Base-by-base conservation (phyloP, 2,113 vertebrate species). In the Vimba vimba region DNA sequence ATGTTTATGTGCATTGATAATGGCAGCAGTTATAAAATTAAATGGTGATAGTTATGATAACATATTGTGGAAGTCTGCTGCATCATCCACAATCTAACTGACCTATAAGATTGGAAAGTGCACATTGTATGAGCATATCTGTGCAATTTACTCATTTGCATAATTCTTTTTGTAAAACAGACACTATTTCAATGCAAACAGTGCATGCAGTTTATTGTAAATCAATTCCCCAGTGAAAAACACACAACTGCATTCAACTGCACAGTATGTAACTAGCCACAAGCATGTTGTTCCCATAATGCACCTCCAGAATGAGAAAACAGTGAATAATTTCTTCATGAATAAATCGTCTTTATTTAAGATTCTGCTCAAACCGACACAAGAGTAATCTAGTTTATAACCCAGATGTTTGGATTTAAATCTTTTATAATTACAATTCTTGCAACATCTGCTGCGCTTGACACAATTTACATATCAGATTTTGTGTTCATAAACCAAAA, bases 241-340 rank as follows among this genome's bases (percentile, higher is more conserved):
- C 76, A 36, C 27, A 57, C 52, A 55, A 11, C 9, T 78, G 76
- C 9, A 30, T 66, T 17, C 64, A 17, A n/a, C 25, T 1, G 7
- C 64, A 68, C 15, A 68, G 25, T 64, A 64, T 64, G 25, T 64
- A 66, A 27, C 2, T 0, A 27, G 13, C 64, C 39, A 55, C 47
- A 45, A 68, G 71, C 60, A 77, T 39, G 27, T 43, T 64, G 12
- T 25, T n/a, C 47, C 62, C 15, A 17, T 52, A 52, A 52, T 5
- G 11, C 45, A 47, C 45, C 45, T 50, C 11, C 47, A 50, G 47
- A 55, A 55, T 6, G 36, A 60, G 39, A 88, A 62, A 21, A 74
- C 52, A 43, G 52, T 43, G 43, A 75, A 86, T 86, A 30, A 82
- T 76, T 36, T 69, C 8, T 71, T 82, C 27, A 77, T 76, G 30